Base-by-base conservation (phyloP, 2,797 vertebrate genomes). In the Parauchenoglanis punctatus region DNA sequence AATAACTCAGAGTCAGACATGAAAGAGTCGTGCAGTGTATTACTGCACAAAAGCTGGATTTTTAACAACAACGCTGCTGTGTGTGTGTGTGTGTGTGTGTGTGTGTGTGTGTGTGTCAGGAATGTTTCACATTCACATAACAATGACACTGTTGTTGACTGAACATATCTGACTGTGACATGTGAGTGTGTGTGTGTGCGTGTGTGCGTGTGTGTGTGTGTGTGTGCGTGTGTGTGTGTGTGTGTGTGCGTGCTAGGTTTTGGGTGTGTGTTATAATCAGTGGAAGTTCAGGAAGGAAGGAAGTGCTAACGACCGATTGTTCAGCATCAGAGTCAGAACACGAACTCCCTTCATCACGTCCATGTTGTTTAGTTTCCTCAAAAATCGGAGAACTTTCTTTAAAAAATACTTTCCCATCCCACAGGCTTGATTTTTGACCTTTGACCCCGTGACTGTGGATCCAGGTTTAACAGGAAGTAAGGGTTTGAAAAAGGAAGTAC, bases 271-370 rank as follows among this genome's bases (percentile, higher is more conserved):
- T 80, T 84, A 31, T 68, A 67, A 67, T 83, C 56, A 59, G 25
- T 86, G 85, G 92, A 65, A 88, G 88, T 85, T 84, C 90, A 92
- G 93, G 92, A 93, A 94, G 93, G 92, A 93, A 94, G 93, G 93
- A 94, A 94, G 93, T 91, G 75, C 75, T 90, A 72, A 88, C 20
- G 23, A 86, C 65, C 68, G 35, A 95, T 95, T 95, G 95, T 95
- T 94, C 73, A 87, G 91, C 23, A 0, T 12, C 28, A 78, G 7
- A 20, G 12, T 17, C 23, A 81, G 59, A 81, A 49, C 23, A 46
- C 4, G 12, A 63, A 63, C 80, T 81, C 44, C 8, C 76, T 58
- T 58, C 54, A 58, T 17, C 28, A 23, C 1, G 8, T 35, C 18
- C 28, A 23, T 25, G 31, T 58, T 80, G 0, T 81, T 81, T 23